These are phyloP conservation scores for Phoenicopterus ruber DNA, from an alignment of 2,113 vertebrate species.

Conservation along the genomic window DNA sequence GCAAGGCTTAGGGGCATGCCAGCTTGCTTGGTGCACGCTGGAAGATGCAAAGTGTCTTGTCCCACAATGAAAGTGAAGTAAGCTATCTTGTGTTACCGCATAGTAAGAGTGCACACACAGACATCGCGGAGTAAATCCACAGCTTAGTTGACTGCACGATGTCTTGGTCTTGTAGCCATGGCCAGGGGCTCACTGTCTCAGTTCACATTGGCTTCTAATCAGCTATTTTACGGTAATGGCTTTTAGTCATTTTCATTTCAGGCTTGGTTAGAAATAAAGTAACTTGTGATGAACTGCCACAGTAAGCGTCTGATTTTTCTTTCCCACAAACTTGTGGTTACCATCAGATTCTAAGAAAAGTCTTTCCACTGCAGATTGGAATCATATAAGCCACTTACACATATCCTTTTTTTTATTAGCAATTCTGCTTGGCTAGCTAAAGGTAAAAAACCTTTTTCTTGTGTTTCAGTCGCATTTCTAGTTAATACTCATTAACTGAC, in stretches of 20 bases:
- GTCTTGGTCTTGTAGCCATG: background rate
- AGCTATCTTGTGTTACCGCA: background rate
- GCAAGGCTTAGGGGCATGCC: background rate
- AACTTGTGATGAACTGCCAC: conserved; percentile 6
- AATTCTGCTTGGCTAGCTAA: conserved; percentile 9
- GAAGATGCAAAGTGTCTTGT: background rate
- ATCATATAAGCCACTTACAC: conserved; percentile 46
- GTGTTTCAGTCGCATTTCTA: conserved; percentile 51
- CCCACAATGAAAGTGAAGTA: background rate
- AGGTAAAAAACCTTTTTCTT: conserved; percentile 37
- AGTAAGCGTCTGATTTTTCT: conserved; percentile 36
- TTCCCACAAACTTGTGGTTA: conserved; percentile 43
- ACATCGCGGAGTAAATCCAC: background rate
- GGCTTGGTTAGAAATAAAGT: conserved; percentile 20
- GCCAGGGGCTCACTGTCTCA: background rate
- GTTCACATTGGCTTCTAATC: background rate
- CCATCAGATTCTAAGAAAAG: conserved; percentile 60
- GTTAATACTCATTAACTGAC: conserved; percentile 56
- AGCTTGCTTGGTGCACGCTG: background rate
- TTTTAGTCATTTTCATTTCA: conserved; percentile 41
- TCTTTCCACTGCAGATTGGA: conserved; percentile 57
- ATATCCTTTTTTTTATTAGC: conserved; percentile 42
- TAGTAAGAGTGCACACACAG: background rate
- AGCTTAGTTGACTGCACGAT: background rate
- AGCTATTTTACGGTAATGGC: conserved; percentile 41